A percentile compares a stretch with the other conserved stretches of the same genome.
Conservation (phyloP, 2,113 vertebrate genomes). For the Sarotherodon lohbergeri region DNA sequence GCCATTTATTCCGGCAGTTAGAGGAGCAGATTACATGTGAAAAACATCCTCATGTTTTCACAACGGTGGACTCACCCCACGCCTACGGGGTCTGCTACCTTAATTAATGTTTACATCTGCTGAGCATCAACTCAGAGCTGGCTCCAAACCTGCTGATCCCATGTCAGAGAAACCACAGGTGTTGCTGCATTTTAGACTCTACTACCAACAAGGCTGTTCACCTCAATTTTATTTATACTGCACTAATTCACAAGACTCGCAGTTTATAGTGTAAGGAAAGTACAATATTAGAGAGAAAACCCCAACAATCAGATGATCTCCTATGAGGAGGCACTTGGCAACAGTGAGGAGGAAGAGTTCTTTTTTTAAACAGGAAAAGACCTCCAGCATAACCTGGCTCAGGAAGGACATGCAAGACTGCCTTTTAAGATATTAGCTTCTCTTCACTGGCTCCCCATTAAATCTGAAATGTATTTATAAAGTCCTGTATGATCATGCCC, state of each 20-base stretch:
- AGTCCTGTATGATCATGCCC: not conserved
- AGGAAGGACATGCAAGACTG: not conserved
- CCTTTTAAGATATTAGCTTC: not conserved
- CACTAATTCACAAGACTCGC: not conserved
- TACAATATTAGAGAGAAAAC: not conserved
- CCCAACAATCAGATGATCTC: not conserved
- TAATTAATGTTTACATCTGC: not conserved
- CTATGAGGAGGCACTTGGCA: not conserved
- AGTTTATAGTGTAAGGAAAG: rapidly evolving
- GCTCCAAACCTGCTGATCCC: not conserved
- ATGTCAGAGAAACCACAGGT: not conserved
- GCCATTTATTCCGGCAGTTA: not conserved
- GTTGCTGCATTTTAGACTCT: not conserved
- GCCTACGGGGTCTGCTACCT: not conserved
- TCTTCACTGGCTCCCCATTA: not conserved
- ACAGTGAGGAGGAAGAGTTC: not conserved
- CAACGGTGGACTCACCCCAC: not conserved
- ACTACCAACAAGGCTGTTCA: not conserved
- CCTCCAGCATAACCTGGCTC: not conserved
- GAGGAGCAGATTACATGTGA: not conserved
- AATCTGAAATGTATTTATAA: not conserved
- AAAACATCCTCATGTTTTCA: not conserved
- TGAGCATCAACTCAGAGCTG: not conserved
- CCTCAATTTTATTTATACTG: not conserved
- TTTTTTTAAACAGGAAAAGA: not conserved